Evolutionary conservation across 1,140 invertebrate species (phyloP), one percentile per base, ranked within the genome.

Genomic region (Nasonia longicornis): DNA sequence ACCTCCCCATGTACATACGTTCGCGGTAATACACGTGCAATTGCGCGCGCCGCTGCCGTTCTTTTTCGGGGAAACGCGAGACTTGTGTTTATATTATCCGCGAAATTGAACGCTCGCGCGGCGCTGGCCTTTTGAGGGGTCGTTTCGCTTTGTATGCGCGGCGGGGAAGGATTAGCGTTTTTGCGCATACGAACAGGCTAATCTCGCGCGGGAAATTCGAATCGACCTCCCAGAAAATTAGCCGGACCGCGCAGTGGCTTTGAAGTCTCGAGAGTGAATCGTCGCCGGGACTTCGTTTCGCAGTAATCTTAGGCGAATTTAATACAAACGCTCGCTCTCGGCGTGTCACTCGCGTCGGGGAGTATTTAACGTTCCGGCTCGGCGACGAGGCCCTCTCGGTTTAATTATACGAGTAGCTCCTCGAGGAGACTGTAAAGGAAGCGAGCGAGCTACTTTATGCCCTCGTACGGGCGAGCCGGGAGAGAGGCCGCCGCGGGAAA

Each of bases 381-480:
- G 29, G 77, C 38, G 71, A 35, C 16, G 26, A 76, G 77, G 74
- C 77, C 31, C 31, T 52, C 58, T 48, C 63, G 58, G 69, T 82
- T 77, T 77, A 69, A 77, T 77, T 77, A 58, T 58, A 70, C 66
- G 66, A 70, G 45, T 58, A 58, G 29, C 11, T 35, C 31, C 11
- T 31, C 7, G 31, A 45, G 42, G 6, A 26, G 12, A 20, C 14
- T 8, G 74, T 7, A 66, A 38, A 66, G 29, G 52, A 52, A 75
- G 73, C 8, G 29, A 73, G 71, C 6, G 22, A 42, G 42, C 26
- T n/a, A 48, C 26, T 73, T 73, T 73, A 73, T 73, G 22, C 42
- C 26, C 42, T 52, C 42, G 71, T 22, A 14, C 29, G 29, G 11
- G 12, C 29, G 22, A 35, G 26, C 22, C 22, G 22, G 12, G 12